Percentiles rank a stretch among this genome's conserved stretches.
Conservation (phyloP, 2,888 invertebrate species). For the Hydriomena furcata region DNA sequence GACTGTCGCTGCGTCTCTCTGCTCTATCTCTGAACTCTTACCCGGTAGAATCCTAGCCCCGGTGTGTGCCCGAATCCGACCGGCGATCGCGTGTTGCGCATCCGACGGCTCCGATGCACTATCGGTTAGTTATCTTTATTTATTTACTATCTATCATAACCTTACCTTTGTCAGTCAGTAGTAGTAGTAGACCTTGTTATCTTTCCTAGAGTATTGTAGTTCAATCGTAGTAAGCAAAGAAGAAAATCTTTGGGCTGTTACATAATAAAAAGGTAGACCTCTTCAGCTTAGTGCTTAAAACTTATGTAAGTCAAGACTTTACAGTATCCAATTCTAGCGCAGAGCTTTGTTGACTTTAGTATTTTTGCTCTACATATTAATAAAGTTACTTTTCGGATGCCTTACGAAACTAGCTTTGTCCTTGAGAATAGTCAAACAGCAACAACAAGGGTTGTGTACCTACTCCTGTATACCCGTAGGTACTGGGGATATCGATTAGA, state of each 20-base stretch:
- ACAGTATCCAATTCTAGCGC: slow-evolving; percentile 10
- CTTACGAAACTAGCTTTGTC: slow-evolving; percentile 49
- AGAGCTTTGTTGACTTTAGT: slow-evolving; percentile 13
- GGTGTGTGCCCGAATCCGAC: slow-evolving; percentile 54
- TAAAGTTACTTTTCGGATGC: slow-evolving; percentile 3
- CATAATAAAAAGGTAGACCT: slow-evolving; percentile 53
- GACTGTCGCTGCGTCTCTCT: slow-evolving; percentile 47
- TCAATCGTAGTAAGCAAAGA: slow-evolving; percentile 18
- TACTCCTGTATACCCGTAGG: too few species aligned
- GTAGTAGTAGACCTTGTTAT: slow-evolving; percentile 12
- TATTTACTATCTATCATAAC: slow-evolving; percentile 28
- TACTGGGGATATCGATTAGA: slow-evolving; percentile 35
- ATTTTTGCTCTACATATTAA: slow-evolving; percentile 1
- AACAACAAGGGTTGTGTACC: slow-evolving; percentile 26
- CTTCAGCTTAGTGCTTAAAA: slow-evolving; percentile 40
- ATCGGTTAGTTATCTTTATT: slow-evolving; percentile 67
- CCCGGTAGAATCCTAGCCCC: slow-evolving; percentile 47
- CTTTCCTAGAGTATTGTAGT: slow-evolving; percentile 6
- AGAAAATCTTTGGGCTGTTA: slow-evolving; percentile 44
- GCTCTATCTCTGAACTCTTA: slow-evolving; percentile 47
- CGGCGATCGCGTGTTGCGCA: slow-evolving; percentile 73
- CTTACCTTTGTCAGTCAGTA: slow-evolving; percentile 7
- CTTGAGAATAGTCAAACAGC: slow-evolving; percentile 36
- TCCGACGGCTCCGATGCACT: slow-evolving; percentile 78
- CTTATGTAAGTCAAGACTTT: slow-evolving; percentile 35